phyloP scores from a whole-genome alignment of 2,888 invertebrate genomes.

The Notodonta dromedarius region DNA sequence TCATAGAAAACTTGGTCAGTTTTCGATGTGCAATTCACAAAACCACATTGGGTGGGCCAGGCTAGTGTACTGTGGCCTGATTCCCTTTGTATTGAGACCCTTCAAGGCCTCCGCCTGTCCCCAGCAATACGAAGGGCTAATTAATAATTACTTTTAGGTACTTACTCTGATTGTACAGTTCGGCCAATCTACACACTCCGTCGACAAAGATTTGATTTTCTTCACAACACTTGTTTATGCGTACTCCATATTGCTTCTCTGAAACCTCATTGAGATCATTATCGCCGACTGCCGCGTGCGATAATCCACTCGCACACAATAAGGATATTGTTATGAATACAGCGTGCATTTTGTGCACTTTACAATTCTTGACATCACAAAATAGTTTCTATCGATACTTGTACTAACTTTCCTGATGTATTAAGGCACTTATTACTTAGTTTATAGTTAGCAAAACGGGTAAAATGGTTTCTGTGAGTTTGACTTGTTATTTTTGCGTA shows the following conservation, averaged over 20 bases:
- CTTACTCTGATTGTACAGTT: constrained; percentile 85
- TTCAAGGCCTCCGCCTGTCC: too few relatives aligned
- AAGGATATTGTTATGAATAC: constrained; percentile 61
- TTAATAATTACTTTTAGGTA: constrained; percentile 25
- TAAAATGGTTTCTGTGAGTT: not conserved
- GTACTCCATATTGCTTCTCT: constrained; percentile 75
- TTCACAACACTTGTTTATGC: constrained; percentile 92
- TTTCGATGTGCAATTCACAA: too few relatives aligned
- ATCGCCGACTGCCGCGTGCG: constrained; percentile 56
- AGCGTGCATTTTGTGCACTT: constrained; percentile 40
- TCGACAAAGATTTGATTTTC: constrained; percentile 88
- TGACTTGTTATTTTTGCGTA: not conserved
- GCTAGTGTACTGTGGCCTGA: too few relatives aligned
- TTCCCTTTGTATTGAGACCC: too few relatives aligned
- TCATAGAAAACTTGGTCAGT: too few relatives aligned
- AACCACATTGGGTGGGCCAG: too few relatives aligned
- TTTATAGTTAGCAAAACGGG: not conserved
- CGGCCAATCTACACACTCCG: constrained; percentile 85
- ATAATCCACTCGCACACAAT: constrained; percentile 43
- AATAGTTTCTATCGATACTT: constrained; percentile 10
- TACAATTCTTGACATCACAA: constrained; percentile 35
- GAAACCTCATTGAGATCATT: constrained; percentile 78
- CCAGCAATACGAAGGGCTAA: too few relatives aligned
- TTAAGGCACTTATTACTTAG: constrained; percentile 18
- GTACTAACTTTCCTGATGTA: constrained; percentile 20